Evolutionary conservation across 2,113 vertebrate species (phyloP).

Genomic region (Scalopus aquaticus): DNA sequence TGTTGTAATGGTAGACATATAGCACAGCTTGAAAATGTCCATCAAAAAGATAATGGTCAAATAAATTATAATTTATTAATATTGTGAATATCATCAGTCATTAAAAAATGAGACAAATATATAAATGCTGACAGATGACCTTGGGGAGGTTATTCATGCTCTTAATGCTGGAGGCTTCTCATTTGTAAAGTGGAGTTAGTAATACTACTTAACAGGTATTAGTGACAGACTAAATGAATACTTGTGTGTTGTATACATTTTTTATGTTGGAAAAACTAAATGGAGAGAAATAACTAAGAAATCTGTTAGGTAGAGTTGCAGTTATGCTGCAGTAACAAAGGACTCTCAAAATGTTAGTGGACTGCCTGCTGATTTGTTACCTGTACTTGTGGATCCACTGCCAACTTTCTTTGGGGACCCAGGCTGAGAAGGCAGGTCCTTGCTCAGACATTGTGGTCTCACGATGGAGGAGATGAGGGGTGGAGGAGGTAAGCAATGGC

Average conservation of each 20-base stretch:
- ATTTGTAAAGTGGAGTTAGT: neutral
- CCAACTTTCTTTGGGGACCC: too few relatives aligned
- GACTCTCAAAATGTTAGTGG: neutral
- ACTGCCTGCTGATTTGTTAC: neutral
- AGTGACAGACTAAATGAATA: constrained; percentile 3
- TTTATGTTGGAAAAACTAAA: constrained; percentile 20
- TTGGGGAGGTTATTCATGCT: neutral
- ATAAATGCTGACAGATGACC: neutral
- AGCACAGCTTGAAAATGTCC: neutral
- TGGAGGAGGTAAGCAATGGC: neutral
- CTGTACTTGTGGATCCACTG: neutral
- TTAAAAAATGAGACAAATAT: neutral
- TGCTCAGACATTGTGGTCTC: neutral
- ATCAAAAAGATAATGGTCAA: neutral
- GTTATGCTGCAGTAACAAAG: neutral
- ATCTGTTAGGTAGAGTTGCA: neutral
- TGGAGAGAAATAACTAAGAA: constrained; percentile 18
- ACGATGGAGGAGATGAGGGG: neutral
- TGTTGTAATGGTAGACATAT: constrained; percentile 21
- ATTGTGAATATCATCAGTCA: neutral
- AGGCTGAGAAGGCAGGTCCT: neutral
- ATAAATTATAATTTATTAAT: neutral
- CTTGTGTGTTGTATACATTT: neutral
- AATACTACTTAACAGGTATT: neutral
- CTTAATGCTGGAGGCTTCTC: neutral